Evolutionary conservation across 2,797 vertebrate species (phyloP), one percentile per base, ranked within the genome.

Genomic region (Dallia pectoralis): DNA sequence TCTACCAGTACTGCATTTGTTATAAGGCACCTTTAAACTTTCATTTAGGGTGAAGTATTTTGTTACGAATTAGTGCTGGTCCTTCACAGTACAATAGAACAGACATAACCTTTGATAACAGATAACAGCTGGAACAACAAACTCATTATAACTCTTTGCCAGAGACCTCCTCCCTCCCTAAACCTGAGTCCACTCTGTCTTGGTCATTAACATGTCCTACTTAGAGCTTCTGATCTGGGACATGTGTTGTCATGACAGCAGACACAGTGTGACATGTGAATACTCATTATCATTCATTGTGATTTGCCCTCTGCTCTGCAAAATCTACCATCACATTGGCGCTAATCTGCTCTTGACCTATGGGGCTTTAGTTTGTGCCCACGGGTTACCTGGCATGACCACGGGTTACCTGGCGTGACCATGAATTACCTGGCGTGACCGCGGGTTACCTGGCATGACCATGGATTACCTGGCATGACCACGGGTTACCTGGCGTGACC

Each of bases 11-110:
- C 65, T 49, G 84, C 75, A 73, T 72, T 81, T 77, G 84, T 87
- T 87, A 88, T 79, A 80, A 83, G 83, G 85, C 87, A 90, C 86
- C 85, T 87, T 85, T 78, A 86, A 80, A 85, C 53, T 76, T 70
- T 82, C 82, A 78, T 76, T 78, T 79, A 79, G 62, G 75, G 73
- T 81, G 86, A 87, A 79, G 69, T 74, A 69, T 79, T 74, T 85
- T 75, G 77, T 81, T 73, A 84, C 84, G 86, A 86, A 82, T 85
- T 77, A 85, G 82, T 77, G 81, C 75, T 70, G 79, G 76, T 79
- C 22, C 5, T 71, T 73, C 74, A 53, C 47, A 32, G 2, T 68
- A 33, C 44, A 56, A 36, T 83, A 77, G 73, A 86, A 80, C 71
- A 72, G 53, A 84, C 87, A 74, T 71, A 77, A 59, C 81, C 75